Evolutionary conservation across 2,888 invertebrate species (phyloP).

Genomic region (Encarsia formosa): DNA sequence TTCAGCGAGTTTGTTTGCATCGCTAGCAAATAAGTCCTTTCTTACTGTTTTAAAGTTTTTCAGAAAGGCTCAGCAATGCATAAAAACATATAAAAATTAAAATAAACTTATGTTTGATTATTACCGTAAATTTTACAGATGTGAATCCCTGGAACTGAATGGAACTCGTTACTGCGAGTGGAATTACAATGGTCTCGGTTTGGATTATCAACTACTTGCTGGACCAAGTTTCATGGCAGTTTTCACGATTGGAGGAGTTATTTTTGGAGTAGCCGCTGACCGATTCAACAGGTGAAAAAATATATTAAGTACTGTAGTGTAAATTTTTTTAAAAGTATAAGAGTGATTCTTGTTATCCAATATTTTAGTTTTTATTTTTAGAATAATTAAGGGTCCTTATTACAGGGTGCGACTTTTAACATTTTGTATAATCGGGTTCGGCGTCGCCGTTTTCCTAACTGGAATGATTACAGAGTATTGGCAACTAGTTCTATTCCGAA

Average conservation of each 20-base stretch:
- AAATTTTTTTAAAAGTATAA: no score
- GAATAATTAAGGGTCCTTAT: no score
- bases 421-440: slow-evolving; percentile 75
- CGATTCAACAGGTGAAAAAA: slow-evolving; percentile 54
- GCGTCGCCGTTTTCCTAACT: slow-evolving; percentile 78
- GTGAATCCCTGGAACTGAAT: slow-evolving; percentile 62
- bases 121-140: no score
- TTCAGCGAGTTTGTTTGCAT: no score
- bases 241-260: slow-evolving; percentile 82
- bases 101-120: no score
- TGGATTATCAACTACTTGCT: slow-evolving; percentile 88
- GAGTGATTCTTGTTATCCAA: no score
- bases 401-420: slow-evolving; percentile 69
- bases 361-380: no score
- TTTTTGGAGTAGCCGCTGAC: slow-evolving; percentile 79
- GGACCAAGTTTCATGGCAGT: slow-evolving; percentile 91
- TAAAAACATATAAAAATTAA: no score
- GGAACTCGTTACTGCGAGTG: slow-evolving; percentile 81
- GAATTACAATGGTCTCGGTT: slow-evolving; percentile 88
- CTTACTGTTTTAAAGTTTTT: no score
- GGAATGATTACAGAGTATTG: slow-evolving; percentile 82
- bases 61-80: no score
- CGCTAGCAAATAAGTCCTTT: no score
- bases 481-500: slow-evolving; percentile 81
- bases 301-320: no score